phyloP scores from a whole-genome alignment of 2,888 invertebrate genomes.

The Pegoplata infirma region DNA sequence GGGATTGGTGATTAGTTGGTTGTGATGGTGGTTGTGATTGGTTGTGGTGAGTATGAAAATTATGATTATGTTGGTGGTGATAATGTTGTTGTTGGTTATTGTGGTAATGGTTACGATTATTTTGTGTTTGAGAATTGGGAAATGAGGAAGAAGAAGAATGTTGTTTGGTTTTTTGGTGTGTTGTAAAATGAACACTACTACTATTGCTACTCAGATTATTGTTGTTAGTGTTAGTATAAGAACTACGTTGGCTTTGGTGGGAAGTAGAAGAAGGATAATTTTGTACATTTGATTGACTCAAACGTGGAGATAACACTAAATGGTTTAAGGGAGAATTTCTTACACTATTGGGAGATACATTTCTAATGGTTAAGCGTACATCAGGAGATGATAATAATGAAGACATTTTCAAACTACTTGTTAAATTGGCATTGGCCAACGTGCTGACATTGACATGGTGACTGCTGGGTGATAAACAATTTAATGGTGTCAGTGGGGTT shows the following conservation, averaged over 20 bases:
- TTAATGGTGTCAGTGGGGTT: conserved; percentile 33
- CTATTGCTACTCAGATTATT: conserved; percentile 17
- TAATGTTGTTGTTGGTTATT: conserved; percentile 50
- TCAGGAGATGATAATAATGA: conserved; percentile 41
- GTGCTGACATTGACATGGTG: conserved; percentile 1
- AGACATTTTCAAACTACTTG: conserved; percentile 42
- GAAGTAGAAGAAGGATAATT: neutral
- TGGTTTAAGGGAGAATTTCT: conserved; percentile 1
- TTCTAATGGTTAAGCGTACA: conserved; percentile 38
- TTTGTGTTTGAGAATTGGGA: conserved; percentile 25
- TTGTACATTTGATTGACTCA: conserved; percentile 1
- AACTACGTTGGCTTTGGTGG: conserved; percentile 17
- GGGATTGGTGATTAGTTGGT: conserved; percentile 75
- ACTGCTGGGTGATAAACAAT: conserved; percentile 27
- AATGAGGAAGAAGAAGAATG: conserved; percentile 29
- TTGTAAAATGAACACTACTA: conserved; percentile 43
- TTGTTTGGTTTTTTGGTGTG: conserved; percentile 18
- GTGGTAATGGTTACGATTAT: conserved; percentile 22
- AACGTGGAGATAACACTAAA: conserved; percentile 7
- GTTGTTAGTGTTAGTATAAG: conserved; percentile 44
- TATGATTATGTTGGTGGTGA: conserved; percentile 18
- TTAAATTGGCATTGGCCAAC: conserved; percentile 25
- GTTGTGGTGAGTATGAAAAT: conserved; percentile 14
- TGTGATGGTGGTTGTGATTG: conserved; percentile 62
- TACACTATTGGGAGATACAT: conserved; percentile 3